Base-by-base conservation (phyloP, 2,113 vertebrate genomes). In the Ageneiosus marmoratus region DNA sequence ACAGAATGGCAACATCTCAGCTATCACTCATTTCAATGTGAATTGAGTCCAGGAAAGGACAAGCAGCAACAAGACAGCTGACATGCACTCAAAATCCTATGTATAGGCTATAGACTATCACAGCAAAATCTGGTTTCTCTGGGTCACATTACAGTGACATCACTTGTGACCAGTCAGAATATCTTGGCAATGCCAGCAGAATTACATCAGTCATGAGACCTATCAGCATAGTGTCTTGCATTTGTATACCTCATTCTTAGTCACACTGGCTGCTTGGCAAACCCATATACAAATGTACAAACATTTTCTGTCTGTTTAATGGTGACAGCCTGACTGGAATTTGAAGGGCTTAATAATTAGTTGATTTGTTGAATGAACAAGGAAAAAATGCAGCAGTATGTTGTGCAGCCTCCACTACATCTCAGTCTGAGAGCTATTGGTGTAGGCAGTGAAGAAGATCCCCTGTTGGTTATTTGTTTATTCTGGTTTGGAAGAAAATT, bases 121-220 rank as follows among this genome's bases (percentile, higher is more conserved):
- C 3, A 10, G 44, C 20, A 70, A 46, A 75, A 82, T 79, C 58
- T 22, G 62, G 22, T 46, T 29, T 60, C 60, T 53, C 20, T 76
- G 70, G 63, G 56, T 86, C 51, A 82, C 53, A 65, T 83, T 78
- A 69, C 56, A 77, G 18, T 75, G 65, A 73, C 73, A 84, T 86
- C 80, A 78, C 29, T 80, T 65, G 34, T 77, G 79, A 83, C 67
- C 50, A 24, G 62, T 76, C 50, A 32, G 56, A 76, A 70, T 62
- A 44, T 62, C n/a, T 70, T 41, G 74, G 48, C 80, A 84, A 85
- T 82, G 46, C 69, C 65, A 83, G 22, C 46, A 67, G 74, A 85
- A 81, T 84, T 63, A 84, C 77, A 65, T 84, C 80, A 67, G 50
- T 46, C 24, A 60, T 55, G 48, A 60, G 75, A 63, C n/a, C 20